Evolutionary conservation across 2,888 invertebrate genomes (phyloP).

Genomic region (Toxonevra muliebris): DNA sequence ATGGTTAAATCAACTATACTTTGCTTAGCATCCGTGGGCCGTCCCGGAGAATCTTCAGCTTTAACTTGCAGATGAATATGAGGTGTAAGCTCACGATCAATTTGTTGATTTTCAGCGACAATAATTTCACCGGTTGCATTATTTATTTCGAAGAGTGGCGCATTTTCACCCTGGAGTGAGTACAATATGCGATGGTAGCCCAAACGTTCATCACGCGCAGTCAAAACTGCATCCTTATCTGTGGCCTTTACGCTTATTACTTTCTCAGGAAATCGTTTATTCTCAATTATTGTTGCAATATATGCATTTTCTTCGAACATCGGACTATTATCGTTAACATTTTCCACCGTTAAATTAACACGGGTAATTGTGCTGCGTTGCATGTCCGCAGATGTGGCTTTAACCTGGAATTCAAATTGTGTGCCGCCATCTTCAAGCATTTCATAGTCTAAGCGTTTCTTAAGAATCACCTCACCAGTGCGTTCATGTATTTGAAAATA

Average conservation of each 20-base stretch:
- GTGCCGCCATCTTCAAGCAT: constrained; percentile 65
- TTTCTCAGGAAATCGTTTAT: constrained; percentile 73
- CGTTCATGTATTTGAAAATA: constrained; percentile 71
- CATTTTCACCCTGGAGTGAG: constrained; percentile 77
- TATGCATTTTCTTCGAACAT: constrained; percentile 75
- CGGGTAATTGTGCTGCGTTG: constrained; percentile 72
- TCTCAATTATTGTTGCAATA: constrained; percentile 76
- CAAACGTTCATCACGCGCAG: constrained; percentile 68
- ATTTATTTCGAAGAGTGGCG: constrained; percentile 77
- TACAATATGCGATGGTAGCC: constrained; percentile 79
- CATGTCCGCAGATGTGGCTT: constrained; percentile 65
- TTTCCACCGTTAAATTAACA: constrained; percentile 75
- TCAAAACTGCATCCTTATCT: constrained; percentile 74
- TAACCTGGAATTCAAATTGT: constrained; percentile 67
- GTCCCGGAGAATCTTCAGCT: constrained; percentile 80
- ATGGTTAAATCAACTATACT: constrained; percentile 73
- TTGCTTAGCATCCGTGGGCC: constrained; percentile 72
- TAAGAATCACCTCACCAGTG: constrained; percentile 79
- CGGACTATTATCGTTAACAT: constrained; percentile 83
- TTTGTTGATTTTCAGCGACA: constrained; percentile 72
- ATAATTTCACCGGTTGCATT: constrained; percentile 74
- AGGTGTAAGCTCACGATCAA: constrained; percentile 79
- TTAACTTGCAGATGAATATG: constrained; percentile 75
- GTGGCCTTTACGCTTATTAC: constrained; percentile 76
- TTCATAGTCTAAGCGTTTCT: constrained; percentile 82